Conservation (phyloP, 2,113 vertebrate species). For the Megaceryle torquata region DNA sequence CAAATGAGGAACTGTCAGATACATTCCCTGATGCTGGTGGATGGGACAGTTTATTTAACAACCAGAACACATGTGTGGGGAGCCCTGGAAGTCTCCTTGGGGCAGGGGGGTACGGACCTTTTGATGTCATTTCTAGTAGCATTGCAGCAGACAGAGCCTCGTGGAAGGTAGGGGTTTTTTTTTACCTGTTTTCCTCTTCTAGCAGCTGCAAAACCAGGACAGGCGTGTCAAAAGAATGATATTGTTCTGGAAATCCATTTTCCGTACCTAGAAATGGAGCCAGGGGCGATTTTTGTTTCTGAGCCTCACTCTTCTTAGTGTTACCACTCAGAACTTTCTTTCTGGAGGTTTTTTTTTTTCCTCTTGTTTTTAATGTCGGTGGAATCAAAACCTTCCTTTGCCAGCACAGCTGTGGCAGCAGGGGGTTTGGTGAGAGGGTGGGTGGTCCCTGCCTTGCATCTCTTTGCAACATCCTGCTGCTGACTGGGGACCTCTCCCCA, state of each 20-base stretch:
- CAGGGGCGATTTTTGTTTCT: background rate
- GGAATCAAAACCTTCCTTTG: background rate
- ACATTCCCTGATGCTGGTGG: background rate
- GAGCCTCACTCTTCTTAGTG: background rate
- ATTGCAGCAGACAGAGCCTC: background rate
- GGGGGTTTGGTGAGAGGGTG: accelerated
- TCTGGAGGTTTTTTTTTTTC: accelerated
- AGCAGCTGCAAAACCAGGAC: conserved; percentile 14
- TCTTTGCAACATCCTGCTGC: background rate
- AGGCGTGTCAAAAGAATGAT: background rate
- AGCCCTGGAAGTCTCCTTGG: background rate
- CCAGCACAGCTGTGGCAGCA: background rate
- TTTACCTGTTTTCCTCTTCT: background rate
- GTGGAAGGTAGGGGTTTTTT: background rate
- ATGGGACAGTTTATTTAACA: background rate
- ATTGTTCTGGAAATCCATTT: conserved; percentile 41
- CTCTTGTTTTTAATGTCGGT: background rate
- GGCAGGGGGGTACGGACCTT: background rate
- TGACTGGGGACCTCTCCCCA: accelerated
- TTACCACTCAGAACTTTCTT: background rate
- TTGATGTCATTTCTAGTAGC: background rate
- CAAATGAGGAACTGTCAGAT: background rate
- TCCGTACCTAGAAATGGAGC: background rate
- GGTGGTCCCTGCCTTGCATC: background rate
- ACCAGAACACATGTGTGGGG: accelerated